phyloP scores from a whole-genome alignment of 2,797 vertebrate genomes.

The Telmatherina bonti region DNA sequence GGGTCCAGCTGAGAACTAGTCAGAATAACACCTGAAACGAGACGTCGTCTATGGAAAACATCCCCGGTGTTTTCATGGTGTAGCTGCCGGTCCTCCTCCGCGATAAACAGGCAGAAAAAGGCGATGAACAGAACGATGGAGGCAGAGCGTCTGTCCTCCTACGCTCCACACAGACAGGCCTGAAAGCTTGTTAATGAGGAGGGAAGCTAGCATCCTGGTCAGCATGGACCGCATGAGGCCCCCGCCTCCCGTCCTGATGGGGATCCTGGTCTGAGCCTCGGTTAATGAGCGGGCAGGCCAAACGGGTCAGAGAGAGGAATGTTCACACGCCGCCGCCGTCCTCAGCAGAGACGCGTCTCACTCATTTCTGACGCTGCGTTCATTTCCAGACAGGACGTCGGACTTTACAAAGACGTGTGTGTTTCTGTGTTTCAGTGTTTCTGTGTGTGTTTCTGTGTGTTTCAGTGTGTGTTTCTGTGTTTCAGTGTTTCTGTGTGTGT shows the following conservation, averaged over 20 bases:
- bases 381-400: no score
- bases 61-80: no score
- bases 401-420: no score
- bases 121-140: constrained; percentile 11
- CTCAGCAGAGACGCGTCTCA: no score
- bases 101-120: constrained; percentile 1
- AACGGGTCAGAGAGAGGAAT: constrained; percentile 61
- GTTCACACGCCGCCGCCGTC: no score
- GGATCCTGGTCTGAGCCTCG: constrained; percentile 38
- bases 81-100: constrained; percentile 19
- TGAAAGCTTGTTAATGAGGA: constrained; percentile 42
- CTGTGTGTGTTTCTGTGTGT: no score
- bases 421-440: no score
- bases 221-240: neutral
- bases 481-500: no score
- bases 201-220: neutral
- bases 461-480: no score
- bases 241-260: neutral
- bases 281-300: constrained; percentile 71
- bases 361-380: no score
- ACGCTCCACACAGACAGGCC: constrained; percentile 38
- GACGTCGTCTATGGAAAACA: neutral
- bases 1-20: no score
- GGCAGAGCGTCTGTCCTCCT: constrained; percentile 45
- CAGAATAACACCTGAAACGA: no score